Evolutionary conservation across 2,888 invertebrate genomes (phyloP).

Genomic region (Ochlodes sylvanus): DNA sequence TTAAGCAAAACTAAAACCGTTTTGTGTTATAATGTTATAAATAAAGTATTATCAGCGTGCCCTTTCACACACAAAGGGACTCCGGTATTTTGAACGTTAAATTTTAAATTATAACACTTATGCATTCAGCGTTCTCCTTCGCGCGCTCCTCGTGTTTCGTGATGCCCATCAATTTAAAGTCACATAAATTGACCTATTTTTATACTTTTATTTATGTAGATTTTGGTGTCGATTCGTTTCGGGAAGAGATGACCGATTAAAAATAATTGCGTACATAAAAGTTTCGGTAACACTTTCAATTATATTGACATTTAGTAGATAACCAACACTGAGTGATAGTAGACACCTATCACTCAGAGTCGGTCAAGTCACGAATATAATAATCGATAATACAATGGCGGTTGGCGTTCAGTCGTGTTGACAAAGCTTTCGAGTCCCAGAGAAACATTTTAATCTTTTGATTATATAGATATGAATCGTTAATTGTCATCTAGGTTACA

Average conservation of each 20-base stretch:
- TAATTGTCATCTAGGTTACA: too few relatives aligned
- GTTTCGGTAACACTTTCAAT: too few relatives aligned
- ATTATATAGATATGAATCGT: too few relatives aligned
- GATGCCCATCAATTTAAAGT: conserved; percentile 18
- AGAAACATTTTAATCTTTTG: too few relatives aligned
- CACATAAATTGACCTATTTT: conserved; percentile 29
- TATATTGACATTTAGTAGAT: too few relatives aligned
- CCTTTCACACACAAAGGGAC: conserved; percentile 24
- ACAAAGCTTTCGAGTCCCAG: too few relatives aligned
- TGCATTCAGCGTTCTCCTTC: conserved; percentile 4
- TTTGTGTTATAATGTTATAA: background rate
- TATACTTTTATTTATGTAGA: background rate
- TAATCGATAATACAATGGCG: too few relatives aligned
- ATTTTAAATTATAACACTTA: conserved; percentile 22
- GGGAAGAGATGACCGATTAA: conserved; percentile 3
- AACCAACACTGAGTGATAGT: too few relatives aligned
- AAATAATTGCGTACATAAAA: background rate
- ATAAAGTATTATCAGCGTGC: conserved; percentile 5
- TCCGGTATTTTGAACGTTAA: conserved; percentile 21
- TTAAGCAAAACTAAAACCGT: too few relatives aligned
- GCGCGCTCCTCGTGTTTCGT: conserved; percentile 3
- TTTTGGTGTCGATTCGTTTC: conserved; percentile 5
- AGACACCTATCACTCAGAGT: too few relatives aligned
- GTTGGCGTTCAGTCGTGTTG: too few relatives aligned
- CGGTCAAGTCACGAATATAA: too few relatives aligned